A percentile compares a stretch with the other conserved stretches of the same genome.
Evolutionary conservation across 2,113 vertebrate species (phyloP).

Genomic region (Burhinus bistriatus): DNA sequence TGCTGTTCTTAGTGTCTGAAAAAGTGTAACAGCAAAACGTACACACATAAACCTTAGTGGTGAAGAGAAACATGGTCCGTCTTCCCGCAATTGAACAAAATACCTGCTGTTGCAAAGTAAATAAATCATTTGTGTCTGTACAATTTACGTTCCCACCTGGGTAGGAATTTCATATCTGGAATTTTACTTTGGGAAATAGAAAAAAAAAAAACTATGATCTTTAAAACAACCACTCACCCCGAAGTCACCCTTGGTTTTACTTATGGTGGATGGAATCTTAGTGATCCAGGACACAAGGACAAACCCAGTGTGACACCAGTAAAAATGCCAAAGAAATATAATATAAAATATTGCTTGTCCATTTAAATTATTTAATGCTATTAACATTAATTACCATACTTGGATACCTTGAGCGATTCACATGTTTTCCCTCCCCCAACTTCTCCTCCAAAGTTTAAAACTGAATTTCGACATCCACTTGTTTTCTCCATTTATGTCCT

Average conservation of each 20-base stretch:
- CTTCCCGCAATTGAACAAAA: background rate
- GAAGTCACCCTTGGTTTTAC: background rate
- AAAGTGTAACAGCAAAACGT: background rate
- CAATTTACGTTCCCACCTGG: background rate
- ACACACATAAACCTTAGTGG: background rate
- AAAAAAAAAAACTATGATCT: background rate
- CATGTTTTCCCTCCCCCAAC: background rate
- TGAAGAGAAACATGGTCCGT: background rate
- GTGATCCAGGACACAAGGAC: constrained; percentile 17
- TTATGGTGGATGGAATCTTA: background rate
- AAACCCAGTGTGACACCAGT: constrained; percentile 13
- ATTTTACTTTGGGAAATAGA: background rate
- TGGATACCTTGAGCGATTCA: background rate
- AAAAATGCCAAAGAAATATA: constrained; percentile 38
- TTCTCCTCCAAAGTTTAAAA: background rate
- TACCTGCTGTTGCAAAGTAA: background rate
- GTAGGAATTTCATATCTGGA: background rate
- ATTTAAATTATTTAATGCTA: constrained; percentile 49
- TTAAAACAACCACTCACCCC: background rate
- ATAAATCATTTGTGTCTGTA: background rate
- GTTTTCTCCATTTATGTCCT: background rate
- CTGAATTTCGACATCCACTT: background rate
- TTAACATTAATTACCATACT: constrained; percentile 42
- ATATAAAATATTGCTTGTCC: constrained; percentile 53
- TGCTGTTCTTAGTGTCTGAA: background rate